Evolutionary conservation across 1,140 invertebrate species (phyloP).

Genomic region (Diorhabda sublineata): DNA sequence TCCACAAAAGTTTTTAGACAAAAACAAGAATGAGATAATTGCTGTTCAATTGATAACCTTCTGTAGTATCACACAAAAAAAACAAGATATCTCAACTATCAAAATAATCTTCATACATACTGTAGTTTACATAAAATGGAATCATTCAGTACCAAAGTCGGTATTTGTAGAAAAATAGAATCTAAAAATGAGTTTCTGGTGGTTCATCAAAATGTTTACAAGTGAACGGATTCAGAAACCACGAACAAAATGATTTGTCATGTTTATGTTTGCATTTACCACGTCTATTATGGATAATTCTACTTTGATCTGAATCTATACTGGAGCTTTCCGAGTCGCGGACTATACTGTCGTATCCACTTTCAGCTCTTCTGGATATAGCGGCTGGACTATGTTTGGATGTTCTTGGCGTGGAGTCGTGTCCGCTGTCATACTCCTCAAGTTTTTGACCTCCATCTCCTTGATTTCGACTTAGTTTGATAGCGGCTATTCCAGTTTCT

Average conservation of each 20-base stretch:
- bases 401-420: constrained; percentile 70
- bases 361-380: constrained; percentile 70
- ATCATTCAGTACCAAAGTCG: constrained; percentile 10
- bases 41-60: neutral
- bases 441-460: constrained; percentile 57
- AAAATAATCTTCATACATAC: constrained; percentile 8
- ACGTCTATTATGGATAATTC: constrained; percentile 58
- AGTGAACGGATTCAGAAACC: constrained; percentile 63
- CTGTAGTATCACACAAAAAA: constrained; percentile 3
- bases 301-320: constrained; percentile 69
- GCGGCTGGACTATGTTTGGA: constrained; percentile 71
- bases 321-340: constrained; percentile 82
- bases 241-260: constrained; percentile 59
- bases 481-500: constrained; percentile 53
- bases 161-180: neutral
- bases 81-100: constrained; percentile 3
- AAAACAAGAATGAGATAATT: neutral
- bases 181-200: constrained; percentile 47
- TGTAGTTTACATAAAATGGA: constrained; percentile 3
- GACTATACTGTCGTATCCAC: constrained; percentile 85
- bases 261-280: constrained; percentile 53
- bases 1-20: neutral
- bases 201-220: constrained; percentile 63
- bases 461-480: constrained; percentile 52
- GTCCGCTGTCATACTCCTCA: constrained; percentile 75